Conservation (phyloP, 2,113 vertebrate genomes). For the Phainopepla nitens region DNA sequence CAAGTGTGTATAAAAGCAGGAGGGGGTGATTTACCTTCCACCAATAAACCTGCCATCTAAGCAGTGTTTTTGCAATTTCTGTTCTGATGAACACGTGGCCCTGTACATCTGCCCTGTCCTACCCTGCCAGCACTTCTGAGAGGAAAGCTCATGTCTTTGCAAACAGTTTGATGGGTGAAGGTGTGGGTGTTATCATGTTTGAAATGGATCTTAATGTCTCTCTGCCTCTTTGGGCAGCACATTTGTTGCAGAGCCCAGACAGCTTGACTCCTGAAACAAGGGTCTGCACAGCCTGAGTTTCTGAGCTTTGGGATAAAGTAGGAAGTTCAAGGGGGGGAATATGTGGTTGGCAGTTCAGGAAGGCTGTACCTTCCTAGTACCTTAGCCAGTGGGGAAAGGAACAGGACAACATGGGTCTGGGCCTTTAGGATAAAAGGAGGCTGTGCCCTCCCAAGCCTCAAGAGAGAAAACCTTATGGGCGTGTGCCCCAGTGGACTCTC, state of each 20-base stretch:
- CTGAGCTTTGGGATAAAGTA: background rate
- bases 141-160: background rate
- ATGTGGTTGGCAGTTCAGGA: rapidly evolving
- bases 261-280: too few species aligned
- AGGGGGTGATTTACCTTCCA: background rate
- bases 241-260: background rate
- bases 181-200: background rate
- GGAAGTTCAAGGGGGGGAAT: too few species aligned
- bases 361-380: background rate
- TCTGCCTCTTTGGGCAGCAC: background rate
- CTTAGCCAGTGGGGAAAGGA: background rate
- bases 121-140: background rate
- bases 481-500: background rate
- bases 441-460: rapidly evolving
- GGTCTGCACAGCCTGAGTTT: background rate
- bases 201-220: background rate
- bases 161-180: background rate
- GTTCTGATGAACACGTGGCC: rapidly evolving
- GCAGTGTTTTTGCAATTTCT: background rate
- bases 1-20: background rate
- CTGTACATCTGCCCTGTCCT: background rate
- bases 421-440: background rate
- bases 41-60: background rate
- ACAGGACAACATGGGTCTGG: rapidly evolving
- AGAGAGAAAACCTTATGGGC: rapidly evolving